Evolutionary conservation across 2,888 invertebrate species (phyloP), one percentile per base, ranked within the genome.

Genomic region (Hyposoter didymator): DNA sequence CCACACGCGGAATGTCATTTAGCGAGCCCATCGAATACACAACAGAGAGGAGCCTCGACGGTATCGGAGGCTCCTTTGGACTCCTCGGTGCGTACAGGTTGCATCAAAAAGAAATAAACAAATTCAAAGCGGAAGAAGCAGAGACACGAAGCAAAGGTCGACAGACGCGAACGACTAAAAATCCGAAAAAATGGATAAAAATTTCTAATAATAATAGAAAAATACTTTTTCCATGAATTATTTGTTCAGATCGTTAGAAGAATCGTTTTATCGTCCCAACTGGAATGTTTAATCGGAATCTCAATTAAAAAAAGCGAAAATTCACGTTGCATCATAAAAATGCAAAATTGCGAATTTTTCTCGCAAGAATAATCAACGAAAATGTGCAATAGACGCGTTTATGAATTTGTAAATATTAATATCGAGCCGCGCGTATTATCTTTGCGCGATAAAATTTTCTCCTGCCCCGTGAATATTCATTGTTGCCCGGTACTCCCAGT

Each of bases 401-500:
- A 19, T 10, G 19, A 35, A 12, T 66, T 8, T 22, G 52, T 19
- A 45, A 12, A 43, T 52, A 76, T 67, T 47, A 75, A 47, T 6
- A 47, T n/a, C 17, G n/a, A n/a, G n/a, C n/a, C n/a, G n/a, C n/a
- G n/a, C n/a, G n/a, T n/a, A n/a, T n/a, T n/a, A n/a, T n/a, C n/a
- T n/a, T n/a, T n/a, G n/a, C n/a, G n/a, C n/a, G n/a, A n/a, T n/a
- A n/a, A n/a, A 35, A 59, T 59, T 69, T 14, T 12, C 69, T 73
- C 49, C 55, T 62, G 28, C 22, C 62, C 35, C 22, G 59, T 59
- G 62, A 2, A 35, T 8, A 62, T 73, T 74, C 66, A 80, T 80
- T 74, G 80, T 74, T 64, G 64, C 73, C 72, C 66, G 80, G 64
- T 80, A 80, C 72, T 80, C 64, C n/a, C 19, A 49, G 55, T 28